phyloP scores from a whole-genome alignment of 2,888 invertebrate species.

The Diploptera punctata region DNA sequence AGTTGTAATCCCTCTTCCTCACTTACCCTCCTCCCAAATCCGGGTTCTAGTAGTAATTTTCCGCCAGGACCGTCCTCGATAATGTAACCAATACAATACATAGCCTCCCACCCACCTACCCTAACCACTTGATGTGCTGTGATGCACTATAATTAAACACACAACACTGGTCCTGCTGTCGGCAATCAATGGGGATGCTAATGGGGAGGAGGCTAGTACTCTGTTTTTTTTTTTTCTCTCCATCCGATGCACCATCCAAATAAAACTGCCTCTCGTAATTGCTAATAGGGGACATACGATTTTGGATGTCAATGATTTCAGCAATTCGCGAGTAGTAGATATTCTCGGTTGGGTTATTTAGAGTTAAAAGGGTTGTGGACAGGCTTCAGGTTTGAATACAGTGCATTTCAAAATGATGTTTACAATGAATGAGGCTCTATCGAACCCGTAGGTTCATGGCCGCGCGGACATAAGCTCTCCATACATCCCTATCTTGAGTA shows the following conservation, averaged over 20 bases:
- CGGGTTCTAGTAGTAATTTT: not conserved
- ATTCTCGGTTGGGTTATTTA: not conserved
- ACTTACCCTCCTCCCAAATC: not conserved
- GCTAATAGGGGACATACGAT: not conserved
- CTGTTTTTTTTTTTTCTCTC: no score
- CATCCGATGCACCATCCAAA: not conserved
- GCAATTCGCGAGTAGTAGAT: not conserved
- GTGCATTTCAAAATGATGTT: no score
- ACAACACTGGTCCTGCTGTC: not conserved
- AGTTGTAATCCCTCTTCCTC: not conserved
- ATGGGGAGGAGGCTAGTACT: not conserved
- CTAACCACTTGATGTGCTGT: not conserved
- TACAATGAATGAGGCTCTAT: no score
- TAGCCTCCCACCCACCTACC: not conserved
- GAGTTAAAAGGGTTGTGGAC: no score
- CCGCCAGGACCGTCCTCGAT: constrained; percentile 16
- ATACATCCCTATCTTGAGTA: no score
- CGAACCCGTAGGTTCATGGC: no score
- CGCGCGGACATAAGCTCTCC: no score
- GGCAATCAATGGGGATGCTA: not conserved
- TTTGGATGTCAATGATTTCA: not conserved
- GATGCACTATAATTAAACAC: constrained; percentile 15
- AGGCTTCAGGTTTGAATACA: no score
- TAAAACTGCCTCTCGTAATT: not conserved
- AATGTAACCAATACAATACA: constrained; percentile 22